A percentile compares a stretch with the other conserved stretches of the same genome.
These are phyloP conservation scores for Vulpes lagopus DNA, from an alignment of 2,113 vertebrate species.

Conservation along the genomic window DNA sequence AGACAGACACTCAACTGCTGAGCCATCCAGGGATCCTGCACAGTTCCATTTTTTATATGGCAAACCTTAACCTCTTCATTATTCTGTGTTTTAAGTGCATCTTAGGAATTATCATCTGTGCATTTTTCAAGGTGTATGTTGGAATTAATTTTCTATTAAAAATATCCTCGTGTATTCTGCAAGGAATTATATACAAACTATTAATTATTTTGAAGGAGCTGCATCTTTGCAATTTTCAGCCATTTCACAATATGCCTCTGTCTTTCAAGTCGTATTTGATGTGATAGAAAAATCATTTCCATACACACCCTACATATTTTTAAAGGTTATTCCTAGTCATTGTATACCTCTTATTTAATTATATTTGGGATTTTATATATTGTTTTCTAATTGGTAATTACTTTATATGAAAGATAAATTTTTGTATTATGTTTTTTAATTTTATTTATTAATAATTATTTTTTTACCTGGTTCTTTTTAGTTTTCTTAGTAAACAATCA, in stretches of 20 bases:
- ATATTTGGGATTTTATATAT: neutral
- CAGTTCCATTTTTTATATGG: neutral
- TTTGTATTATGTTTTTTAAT: neutral
- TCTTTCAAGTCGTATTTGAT: neutral
- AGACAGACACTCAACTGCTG: no score
- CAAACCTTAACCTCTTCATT: neutral
- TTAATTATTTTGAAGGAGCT: conserved; percentile 6
- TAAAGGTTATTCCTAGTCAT: conserved; percentile 28
- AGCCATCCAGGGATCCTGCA: no score
- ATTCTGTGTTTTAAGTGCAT: neutral
- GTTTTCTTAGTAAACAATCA: conserved; percentile 30
- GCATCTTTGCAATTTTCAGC: neutral
- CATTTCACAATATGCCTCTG: neutral
- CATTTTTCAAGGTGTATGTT: neutral
- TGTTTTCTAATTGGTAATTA: conserved; percentile 22
- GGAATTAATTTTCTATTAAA: conserved; percentile 49
- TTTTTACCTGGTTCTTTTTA: conserved; percentile 25
- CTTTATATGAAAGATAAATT: neutral
- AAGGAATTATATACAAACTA: neutral
- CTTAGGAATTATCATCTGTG: neutral
- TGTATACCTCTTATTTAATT: conserved; percentile 36
- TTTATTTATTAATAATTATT: neutral
- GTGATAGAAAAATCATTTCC: conserved; percentile 4
- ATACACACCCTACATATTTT: neutral
- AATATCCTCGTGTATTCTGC: neutral